Percentiles rank a stretch among this genome's conserved stretches.
Conservation (phyloP, 2,797 vertebrate species). For the Pseudochromis fuscus region DNA sequence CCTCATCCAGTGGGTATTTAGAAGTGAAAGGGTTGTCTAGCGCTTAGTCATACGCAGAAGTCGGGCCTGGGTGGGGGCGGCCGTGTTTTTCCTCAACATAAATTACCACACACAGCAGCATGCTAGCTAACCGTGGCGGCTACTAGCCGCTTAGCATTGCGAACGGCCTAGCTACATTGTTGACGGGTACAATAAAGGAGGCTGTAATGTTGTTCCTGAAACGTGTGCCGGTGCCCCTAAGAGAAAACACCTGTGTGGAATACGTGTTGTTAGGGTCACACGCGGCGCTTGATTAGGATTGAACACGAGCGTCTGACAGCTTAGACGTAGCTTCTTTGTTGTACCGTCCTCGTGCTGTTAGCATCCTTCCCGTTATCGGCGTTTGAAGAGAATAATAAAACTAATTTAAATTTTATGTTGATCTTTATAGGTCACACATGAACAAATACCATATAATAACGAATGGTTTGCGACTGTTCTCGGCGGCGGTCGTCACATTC, state of each 20-base stretch:
- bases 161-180: constrained; percentile 25
- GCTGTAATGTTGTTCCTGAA: rapidly evolving
- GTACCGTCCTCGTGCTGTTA: constrained; percentile 76
- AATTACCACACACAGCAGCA: constrained; percentile 70
- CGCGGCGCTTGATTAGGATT: neutral
- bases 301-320: neutral
- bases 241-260: rapidly evolving
- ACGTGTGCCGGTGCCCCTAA: rapidly evolving
- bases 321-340: constrained; percentile 78
- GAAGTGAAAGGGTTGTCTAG: neutral
- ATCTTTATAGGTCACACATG: neutral
- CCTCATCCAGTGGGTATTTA: neutral
- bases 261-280: neutral
- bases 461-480: neutral
- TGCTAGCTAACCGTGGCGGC: constrained; percentile 53
- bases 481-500: neutral
- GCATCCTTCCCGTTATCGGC: neutral
- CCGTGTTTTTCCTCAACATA: constrained; percentile 73
- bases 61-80: constrained; percentile 84
- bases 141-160: constrained; percentile 56
- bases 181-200: neutral
- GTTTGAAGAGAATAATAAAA: neutral
- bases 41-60: constrained; percentile 44
- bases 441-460: neutral
- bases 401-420: neutral